Conservation (phyloP, 2,797 vertebrate species). For the Anguilla obscura region DNA sequence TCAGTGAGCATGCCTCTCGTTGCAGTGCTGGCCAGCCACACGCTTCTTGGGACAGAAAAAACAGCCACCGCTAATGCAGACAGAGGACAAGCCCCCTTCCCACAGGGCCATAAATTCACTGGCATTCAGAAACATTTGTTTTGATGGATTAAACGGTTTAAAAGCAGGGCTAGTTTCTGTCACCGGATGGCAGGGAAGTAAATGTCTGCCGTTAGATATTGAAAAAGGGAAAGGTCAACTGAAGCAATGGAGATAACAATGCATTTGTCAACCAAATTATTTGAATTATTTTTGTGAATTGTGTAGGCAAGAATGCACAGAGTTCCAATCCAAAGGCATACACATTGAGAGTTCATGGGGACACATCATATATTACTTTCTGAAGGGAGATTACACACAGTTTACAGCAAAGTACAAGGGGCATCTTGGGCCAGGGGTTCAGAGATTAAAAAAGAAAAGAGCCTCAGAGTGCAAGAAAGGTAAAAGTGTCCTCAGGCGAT, state of each 20-base stretch:
- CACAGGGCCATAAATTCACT: slow-evolving; percentile 32
- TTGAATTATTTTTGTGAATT: slow-evolving; percentile 30
- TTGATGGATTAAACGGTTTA: slow-evolving; percentile 42
- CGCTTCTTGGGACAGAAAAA: not conserved
- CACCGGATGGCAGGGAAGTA: slow-evolving; percentile 6
- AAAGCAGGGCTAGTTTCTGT: slow-evolving; percentile 7
- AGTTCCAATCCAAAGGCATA: not conserved
- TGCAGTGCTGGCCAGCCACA: not conserved
- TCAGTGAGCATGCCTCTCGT: not conserved
- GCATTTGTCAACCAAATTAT: slow-evolving; percentile 27
- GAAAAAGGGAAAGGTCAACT: slow-evolving; percentile 43
- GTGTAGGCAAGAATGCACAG: slow-evolving; percentile 31
- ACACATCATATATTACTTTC: not conserved
- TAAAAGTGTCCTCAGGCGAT: not conserved
- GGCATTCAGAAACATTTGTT: slow-evolving; percentile 41
- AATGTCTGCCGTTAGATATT: slow-evolving; percentile 13
- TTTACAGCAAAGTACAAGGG: not conserved
- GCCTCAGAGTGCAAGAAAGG: not conserved
- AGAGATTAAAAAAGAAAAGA: not conserved
- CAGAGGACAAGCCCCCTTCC: not conserved
- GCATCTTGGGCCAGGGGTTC: not conserved
- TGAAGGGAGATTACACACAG: not conserved
- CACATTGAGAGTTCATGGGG: not conserved
- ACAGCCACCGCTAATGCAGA: not conserved
- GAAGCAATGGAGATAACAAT: slow-evolving; percentile 42